phyloP scores from a whole-genome alignment of 2,888 invertebrate species.

The Philereme transversata region DNA sequence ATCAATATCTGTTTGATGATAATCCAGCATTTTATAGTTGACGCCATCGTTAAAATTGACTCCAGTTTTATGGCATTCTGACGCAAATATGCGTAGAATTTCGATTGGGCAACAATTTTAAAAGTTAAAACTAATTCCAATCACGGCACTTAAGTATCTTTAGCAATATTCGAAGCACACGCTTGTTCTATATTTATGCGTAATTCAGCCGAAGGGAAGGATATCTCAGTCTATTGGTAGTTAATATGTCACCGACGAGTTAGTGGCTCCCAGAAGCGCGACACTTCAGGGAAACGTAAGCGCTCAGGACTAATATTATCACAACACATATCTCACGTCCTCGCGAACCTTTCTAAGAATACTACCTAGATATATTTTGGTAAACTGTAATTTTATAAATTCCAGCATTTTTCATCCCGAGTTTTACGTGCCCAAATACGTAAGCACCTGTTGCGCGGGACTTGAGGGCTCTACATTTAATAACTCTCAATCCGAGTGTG shows the following conservation, averaged over 20 bases:
- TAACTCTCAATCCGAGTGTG: conserved; percentile 35
- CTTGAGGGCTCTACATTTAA: conserved; percentile 33
- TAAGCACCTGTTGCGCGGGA: conserved; percentile 56
- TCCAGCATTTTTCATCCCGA: conserved; percentile 57
- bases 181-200: conserved; percentile 46
- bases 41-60: conserved; percentile 47
- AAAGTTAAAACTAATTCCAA: conserved; percentile 45
- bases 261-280: conserved; percentile 50
- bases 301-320: conserved; percentile 72
- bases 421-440: conserved; percentile 55
- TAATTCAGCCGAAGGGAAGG: conserved; percentile 36
- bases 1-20: neutral
- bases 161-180: conserved; percentile 37
- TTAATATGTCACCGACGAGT: conserved; percentile 63
- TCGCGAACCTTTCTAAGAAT: conserved; percentile 67
- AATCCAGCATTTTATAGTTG: conserved; percentile 12
- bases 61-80: conserved; percentile 46
- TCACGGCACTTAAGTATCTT: conserved; percentile 41
- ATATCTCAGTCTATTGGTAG: conserved; percentile 63
- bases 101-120: conserved; percentile 41
- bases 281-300: conserved; percentile 65
- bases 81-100: conserved; percentile 44
- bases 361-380: conserved; percentile 49
- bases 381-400: conserved; percentile 59
- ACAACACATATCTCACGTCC: conserved; percentile 73